phyloP scores from a whole-genome alignment of 2,888 invertebrate species.

The Cyaniris semiargus region DNA sequence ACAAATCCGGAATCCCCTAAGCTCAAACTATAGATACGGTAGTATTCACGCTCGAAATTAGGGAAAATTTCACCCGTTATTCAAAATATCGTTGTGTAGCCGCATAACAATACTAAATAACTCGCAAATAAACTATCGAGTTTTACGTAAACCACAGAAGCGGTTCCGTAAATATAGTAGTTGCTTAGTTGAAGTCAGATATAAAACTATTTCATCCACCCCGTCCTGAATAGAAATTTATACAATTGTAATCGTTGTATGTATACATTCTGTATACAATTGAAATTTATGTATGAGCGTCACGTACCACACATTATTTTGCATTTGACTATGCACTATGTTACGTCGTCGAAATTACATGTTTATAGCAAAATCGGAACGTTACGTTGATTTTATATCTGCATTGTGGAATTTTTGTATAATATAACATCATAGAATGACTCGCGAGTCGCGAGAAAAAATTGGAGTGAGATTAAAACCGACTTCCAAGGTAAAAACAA shows the following conservation, averaged over 20 bases:
- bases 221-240: slow-evolving; percentile 24
- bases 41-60: too few species aligned
- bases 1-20: too few species aligned
- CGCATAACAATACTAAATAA: background rate
- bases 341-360: slow-evolving; percentile 23
- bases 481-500: too few species aligned
- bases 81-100: background rate
- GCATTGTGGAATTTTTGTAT: background rate
- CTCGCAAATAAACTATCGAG: slow-evolving; percentile 3
- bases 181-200: slow-evolving; percentile 22
- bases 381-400: background rate
- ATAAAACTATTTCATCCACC: slow-evolving; percentile 18
- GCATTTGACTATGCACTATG: slow-evolving; percentile 27
- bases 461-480: too few species aligned
- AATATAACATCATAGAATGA: background rate
- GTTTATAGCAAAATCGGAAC: background rate
- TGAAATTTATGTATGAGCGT: slow-evolving; percentile 22
- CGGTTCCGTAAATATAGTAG: slow-evolving; percentile 5
- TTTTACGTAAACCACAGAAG: background rate
- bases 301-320: slow-evolving; percentile 27
- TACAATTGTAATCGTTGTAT: slow-evolving; percentile 23
- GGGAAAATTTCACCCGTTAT: background rate
- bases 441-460: background rate
- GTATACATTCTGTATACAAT: slow-evolving; percentile 27
- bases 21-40: too few species aligned